Percentiles rank a stretch among this genome's conserved stretches.
Evolutionary conservation across 1,140 invertebrate genomes (phyloP).

Genomic region (Drosophila mauritiana): DNA sequence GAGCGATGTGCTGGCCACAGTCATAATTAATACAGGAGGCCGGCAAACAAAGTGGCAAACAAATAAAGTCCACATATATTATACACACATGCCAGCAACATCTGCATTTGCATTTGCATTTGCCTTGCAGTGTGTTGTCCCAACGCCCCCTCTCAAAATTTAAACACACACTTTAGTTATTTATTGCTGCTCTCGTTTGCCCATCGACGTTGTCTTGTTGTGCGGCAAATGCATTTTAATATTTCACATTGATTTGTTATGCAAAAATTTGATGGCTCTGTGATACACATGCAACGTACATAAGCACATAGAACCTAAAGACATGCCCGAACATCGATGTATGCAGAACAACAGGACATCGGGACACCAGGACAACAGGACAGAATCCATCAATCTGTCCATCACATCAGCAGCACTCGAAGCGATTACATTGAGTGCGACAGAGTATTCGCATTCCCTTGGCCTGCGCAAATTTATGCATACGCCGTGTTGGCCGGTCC

Average conservation of each 20-base stretch:
- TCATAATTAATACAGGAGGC: constrained; percentile 47
- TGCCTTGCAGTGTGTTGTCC: constrained; percentile 48
- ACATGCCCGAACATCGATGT: constrained; percentile 19
- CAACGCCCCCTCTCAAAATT: constrained; percentile 47
- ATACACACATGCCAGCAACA: constrained; percentile 38
- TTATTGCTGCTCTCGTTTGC: constrained; percentile 61
- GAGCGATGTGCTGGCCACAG: constrained; percentile 21
- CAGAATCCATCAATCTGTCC: constrained; percentile 42
- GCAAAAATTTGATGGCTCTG: constrained; percentile 70
- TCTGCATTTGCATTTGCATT: constrained; percentile 57
- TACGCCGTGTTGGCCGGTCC: constrained; percentile 68
- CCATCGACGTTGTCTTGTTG: constrained; percentile 50
- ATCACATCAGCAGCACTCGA: constrained; percentile 59
- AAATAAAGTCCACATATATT: constrained; percentile 30
- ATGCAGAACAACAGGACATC: not conserved
- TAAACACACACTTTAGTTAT: constrained; percentile 79
- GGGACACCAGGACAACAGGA: too few relatives aligned
- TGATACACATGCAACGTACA: constrained; percentile 1
- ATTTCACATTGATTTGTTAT: constrained; percentile 81
- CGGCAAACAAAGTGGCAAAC: constrained; percentile 37
- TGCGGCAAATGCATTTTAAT: constrained; percentile 79
- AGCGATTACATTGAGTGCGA: constrained; percentile 65
- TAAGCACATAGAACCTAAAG: not conserved
- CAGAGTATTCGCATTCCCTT: constrained; percentile 11
- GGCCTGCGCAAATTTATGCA: constrained; percentile 65